Base-by-base conservation (phyloP, 2,113 vertebrate species). In the Halcyon senegalensis region DNA sequence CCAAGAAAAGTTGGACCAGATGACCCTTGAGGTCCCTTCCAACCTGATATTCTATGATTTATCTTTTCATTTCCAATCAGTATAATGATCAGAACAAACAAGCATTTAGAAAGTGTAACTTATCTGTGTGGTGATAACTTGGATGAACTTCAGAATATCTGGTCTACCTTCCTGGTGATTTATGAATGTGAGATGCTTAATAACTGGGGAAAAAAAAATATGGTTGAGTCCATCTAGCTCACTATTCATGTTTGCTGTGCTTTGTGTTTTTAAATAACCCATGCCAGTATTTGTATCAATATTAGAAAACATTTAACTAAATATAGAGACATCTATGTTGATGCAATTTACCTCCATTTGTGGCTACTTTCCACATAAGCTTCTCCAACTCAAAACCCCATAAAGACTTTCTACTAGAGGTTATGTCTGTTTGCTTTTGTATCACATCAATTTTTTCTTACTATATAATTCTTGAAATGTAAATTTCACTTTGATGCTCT, bases 41-140 rank as follows among this genome's bases (percentile, higher is more conserved):
- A 80, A 53, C 56, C 39, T 55, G 17, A 12, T 58, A 31, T 58
- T 76, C 51, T 35, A 25, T 39, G 53, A 87, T 92, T 94, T 87
- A 79, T 95, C 93, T 84, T 96, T 84, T 62, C 86, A 76, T 82
- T 91, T 93, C 62, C 89, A 94, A 94, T 93, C 84, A 91, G 82
- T 82, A 19, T 73, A 93, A 93, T 91, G 86, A 89, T 76, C 58
- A 73, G 73, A 94, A 93, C 84, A 94, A 92, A 62, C 35, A 69
- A 89, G 83, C 35, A 35, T 63, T 46, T 46, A 46, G 56, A 93
- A 92, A 90, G 68, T 44, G 35, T 64, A 95, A 46, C 90, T 10
- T 79, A 81, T 60, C 5, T 14, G 33, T 79, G 60, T 53, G 72
- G 11, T 84, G 86, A 35, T 87, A 41, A 92, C 95, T 87, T 84